phyloP scores from a whole-genome alignment of 1,140 invertebrate species.

The Eulimnadia texana region DNA sequence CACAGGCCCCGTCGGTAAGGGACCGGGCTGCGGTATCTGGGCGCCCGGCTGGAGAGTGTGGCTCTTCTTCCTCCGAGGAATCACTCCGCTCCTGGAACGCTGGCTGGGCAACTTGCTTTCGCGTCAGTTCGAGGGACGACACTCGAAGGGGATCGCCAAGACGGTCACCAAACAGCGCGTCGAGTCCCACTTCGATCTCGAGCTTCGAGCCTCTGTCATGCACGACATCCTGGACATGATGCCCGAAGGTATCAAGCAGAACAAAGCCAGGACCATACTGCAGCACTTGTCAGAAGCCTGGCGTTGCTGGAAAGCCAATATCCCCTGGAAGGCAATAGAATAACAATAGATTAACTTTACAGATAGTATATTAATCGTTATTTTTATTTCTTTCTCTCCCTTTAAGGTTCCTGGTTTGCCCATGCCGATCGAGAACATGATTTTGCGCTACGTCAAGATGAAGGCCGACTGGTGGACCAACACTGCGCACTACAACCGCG shows the following conservation, averaged over 20 bases:
- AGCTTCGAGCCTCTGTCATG: constrained; percentile 93
- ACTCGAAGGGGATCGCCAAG: constrained; percentile 97
- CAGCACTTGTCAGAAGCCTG: constrained; percentile 98
- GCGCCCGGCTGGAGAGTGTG: constrained; percentile 98
- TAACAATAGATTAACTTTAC: neutral
- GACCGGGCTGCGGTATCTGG: constrained; percentile 98
- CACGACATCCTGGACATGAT: constrained; percentile 99
- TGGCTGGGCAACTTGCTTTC: constrained; percentile 97
- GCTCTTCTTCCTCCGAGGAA: constrained; percentile 98
- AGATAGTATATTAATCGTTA: neutral
- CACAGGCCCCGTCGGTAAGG: constrained; percentile 95
- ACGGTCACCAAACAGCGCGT: constrained; percentile 99
- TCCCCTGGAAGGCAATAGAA: constrained; percentile 83
- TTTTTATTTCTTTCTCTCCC: neutral
- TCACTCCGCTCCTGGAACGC: constrained; percentile 90
- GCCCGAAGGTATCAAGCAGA: constrained; percentile 99
- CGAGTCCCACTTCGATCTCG: constrained; percentile 98
- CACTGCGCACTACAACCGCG: constrained; percentile 98
- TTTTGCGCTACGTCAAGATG: constrained; percentile 97
- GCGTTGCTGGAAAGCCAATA: constrained; percentile 99
- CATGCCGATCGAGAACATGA: constrained; percentile 99
- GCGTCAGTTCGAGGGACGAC: constrained; percentile 95
- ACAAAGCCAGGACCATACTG: constrained; percentile 95
- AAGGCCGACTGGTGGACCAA: constrained; percentile 99
- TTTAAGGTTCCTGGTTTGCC: constrained; percentile 80